Percentiles rank a stretch among this genome's conserved stretches.
Conservation (phyloP, 1,140 invertebrate species). For the Bombus cullumanus region DNA sequence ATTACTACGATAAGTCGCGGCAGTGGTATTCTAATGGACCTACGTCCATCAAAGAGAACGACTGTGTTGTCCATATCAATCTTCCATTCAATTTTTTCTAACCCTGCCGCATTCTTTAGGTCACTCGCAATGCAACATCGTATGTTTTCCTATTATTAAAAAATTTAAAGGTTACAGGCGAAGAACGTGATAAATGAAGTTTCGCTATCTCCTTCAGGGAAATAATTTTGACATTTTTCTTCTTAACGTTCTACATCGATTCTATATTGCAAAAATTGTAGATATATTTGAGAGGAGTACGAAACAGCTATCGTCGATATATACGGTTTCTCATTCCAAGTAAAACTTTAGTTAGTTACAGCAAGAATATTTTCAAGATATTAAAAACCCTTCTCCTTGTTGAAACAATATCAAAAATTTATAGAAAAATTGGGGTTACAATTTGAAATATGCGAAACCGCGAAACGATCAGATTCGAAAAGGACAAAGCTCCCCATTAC, state of each 20-base stretch:
- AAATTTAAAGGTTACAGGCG: background rate
- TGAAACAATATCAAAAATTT: too few relatives aligned
- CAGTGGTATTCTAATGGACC: background rate
- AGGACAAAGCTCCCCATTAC: background rate
- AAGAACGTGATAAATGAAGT: too few relatives aligned
- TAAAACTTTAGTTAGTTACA: too few relatives aligned
- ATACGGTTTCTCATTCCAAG: too few relatives aligned
- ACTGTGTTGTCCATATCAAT: background rate
- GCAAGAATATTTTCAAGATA: too few relatives aligned
- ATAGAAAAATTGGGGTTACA: too few relatives aligned
- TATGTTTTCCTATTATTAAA: background rate
- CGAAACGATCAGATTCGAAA: background rate
- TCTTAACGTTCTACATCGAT: too few relatives aligned
- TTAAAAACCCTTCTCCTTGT: too few relatives aligned
- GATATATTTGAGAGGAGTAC: too few relatives aligned
- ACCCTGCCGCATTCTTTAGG: background rate
- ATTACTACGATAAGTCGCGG: constrained; percentile 44
- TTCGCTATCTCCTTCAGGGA: background rate
- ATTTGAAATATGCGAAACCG: background rate
- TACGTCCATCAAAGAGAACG: background rate
- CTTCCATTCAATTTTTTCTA: background rate
- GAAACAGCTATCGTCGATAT: too few relatives aligned
- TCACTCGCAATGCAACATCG: background rate
- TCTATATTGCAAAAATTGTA: too few relatives aligned
- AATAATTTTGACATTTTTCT: background rate